Base-by-base conservation (phyloP, 2,888 invertebrate species). In the Caenorhabditis panamensis region DNA sequence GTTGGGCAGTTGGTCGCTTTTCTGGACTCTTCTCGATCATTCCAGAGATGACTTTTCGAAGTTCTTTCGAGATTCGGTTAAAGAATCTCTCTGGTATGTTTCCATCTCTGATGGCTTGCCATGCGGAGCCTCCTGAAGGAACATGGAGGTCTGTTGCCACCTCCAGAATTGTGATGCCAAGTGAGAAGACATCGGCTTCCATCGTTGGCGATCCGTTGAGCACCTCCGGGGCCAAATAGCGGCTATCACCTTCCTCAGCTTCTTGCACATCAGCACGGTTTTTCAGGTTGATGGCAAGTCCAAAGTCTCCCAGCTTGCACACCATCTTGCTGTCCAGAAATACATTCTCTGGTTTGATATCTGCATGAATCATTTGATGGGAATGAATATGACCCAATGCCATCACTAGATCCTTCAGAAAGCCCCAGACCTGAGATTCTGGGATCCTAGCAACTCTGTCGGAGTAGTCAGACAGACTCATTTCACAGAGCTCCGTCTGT, bases 171-270 rank as follows among this genome's bases (percentile, higher is more conserved):
- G 83, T 82, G 28, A 83, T 59, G 59, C 84, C 84, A 4, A 95
- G 91, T 88, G 94, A 92, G 87, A 81, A 89, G 49, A 95, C 93
- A 91, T 95, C 95, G 24, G 94, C 94, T 24, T 94, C 93, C 86
- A 94, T 93, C 1, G 94, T 93, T 89, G 94, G 94, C 41, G 92
- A 22, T 93, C 93, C 73, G 80, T 93, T 92, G 89, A 95, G 92
- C 31, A 95, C 92, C 92, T 95, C 95, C 28, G 94, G 93, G 0
- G 95, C 94, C 85, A 95, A 92, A 91, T 95, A 95, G 83, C 94
- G 94, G 0, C 94, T 93, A 91, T 95, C 95, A 0, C 95, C 95
- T 91, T 95, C 95, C 6, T 81, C 82, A 0, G 80, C 77, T 4
- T 56, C 63, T 13, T 59, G 54, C 9, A 77, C 51, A 18, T 9